phyloP scores from a whole-genome alignment of 2,113 vertebrate genomes.

The Archocentrus centrarchus region DNA sequence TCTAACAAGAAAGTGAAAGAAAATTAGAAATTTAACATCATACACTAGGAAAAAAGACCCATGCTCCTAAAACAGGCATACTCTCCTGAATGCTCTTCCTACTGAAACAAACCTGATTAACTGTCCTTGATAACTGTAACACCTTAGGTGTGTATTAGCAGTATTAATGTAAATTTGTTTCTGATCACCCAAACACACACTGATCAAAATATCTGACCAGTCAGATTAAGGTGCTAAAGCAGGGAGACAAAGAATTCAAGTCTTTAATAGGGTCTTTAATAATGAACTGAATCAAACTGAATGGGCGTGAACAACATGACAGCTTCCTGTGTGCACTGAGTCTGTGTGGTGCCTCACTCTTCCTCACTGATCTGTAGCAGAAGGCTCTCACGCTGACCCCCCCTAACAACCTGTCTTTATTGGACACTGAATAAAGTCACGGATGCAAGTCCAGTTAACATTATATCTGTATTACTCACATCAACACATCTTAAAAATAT shows the following conservation, averaged over 20 bases:
- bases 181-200: too few species aligned
- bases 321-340: neutral
- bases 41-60: neutral
- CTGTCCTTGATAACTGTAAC: neutral
- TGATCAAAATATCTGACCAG: neutral
- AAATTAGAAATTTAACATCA: too few species aligned
- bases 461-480: too few species aligned
- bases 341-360: neutral
- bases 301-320: neutral
- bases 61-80: neutral
- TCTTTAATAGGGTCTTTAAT: neutral
- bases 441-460: too few species aligned
- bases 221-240: too few species aligned
- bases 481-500: too few species aligned
- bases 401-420: too few species aligned
- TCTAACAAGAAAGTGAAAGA: too few species aligned
- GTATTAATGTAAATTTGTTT: too few species aligned
- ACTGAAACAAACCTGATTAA: neutral
- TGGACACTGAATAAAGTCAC: too few species aligned
- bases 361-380: neutral
- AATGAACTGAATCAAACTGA: neutral
- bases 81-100: neutral
- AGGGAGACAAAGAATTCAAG: neutral
- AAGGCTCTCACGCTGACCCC: too few species aligned
- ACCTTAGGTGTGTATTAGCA: neutral